phyloP scores from a whole-genome alignment of 1,140 invertebrate species.

The Drosophila saltans region DNA sequence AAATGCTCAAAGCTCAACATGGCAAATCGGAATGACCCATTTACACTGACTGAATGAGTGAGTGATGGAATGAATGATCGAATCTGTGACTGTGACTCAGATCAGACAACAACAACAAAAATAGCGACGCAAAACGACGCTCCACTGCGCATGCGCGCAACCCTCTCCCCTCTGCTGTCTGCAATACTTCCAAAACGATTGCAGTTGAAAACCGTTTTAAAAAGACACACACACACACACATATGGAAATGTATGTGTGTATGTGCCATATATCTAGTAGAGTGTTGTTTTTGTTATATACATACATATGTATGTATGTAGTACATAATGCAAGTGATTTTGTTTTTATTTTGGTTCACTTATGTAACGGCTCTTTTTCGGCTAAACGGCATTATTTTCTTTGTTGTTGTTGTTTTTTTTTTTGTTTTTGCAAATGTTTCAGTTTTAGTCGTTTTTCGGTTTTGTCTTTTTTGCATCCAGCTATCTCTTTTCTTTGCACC shows the following conservation, averaged over 20 bases:
- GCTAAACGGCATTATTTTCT: constrained; percentile 60
- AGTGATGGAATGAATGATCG: too few relatives aligned
- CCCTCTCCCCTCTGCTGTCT: not conserved
- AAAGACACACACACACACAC: not conserved
- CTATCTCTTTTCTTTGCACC: constrained; percentile 26
- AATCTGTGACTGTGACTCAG: constrained; percentile 1
- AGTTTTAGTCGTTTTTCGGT: constrained; percentile 24
- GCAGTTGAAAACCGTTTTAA: constrained; percentile 6
- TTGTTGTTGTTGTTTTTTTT: constrained; percentile 28
- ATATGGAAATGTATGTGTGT: not conserved
- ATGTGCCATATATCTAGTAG: not conserved
- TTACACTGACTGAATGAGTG: constrained; percentile 32
- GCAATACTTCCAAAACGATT: not conserved
- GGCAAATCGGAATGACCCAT: constrained; percentile 65
- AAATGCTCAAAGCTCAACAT: constrained; percentile 16
- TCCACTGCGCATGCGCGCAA: constrained; percentile 12
- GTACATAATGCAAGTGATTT: constrained; percentile 34
- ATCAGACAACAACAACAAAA: constrained; percentile 22
- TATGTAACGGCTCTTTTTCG: constrained; percentile 74
- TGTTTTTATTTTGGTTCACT: constrained; percentile 15
- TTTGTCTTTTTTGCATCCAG: not conserved
- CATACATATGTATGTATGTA: constrained; percentile 10
- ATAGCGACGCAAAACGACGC: not conserved
- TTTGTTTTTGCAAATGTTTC: constrained; percentile 28
- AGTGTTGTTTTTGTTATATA: constrained; percentile 29